phyloP scores from a whole-genome alignment of 2,888 invertebrate species.

The Zygothrica quintamaculata region DNA sequence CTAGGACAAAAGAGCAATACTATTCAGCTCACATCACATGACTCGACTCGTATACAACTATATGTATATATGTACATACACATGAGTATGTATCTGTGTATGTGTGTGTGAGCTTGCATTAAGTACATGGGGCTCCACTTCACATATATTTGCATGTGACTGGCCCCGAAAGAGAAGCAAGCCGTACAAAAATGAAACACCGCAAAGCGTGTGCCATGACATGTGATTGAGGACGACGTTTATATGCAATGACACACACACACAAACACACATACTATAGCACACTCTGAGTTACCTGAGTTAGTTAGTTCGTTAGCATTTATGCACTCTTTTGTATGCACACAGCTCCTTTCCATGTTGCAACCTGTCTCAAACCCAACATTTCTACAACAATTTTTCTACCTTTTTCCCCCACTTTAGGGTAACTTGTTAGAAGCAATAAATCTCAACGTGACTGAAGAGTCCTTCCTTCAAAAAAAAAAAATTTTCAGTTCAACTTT shows the following conservation, averaged over 20 bases:
- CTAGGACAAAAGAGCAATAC: constrained; percentile 80
- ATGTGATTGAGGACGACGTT: constrained; percentile 81
- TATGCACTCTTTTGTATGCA: constrained; percentile 72
- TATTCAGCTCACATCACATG: constrained; percentile 56
- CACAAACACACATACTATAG: constrained; percentile 10
- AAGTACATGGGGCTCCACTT: constrained; percentile 57
- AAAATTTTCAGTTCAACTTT: constrained; percentile 6
- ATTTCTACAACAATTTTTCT: background rate
- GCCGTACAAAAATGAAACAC: constrained; percentile 72
- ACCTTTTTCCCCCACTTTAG: background rate
- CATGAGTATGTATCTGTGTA: constrained; percentile 15
- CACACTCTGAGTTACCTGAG: constrained; percentile 55
- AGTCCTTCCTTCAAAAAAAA: background rate
- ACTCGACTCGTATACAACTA: constrained; percentile 13
- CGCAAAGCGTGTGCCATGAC: constrained; percentile 78
- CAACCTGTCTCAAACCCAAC: background rate
- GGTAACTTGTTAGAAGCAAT: constrained; percentile 55
- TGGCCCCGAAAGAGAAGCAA: constrained; percentile 58
- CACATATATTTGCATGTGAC: constrained; percentile 60
- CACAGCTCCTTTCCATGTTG: constrained; percentile 22
- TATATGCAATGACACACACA: constrained; percentile 55
- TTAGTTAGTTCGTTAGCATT: constrained; percentile 79
- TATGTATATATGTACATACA: constrained; percentile 14
- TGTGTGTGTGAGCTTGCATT: constrained; percentile 53
- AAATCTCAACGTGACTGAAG: constrained; percentile 60